phyloP scores from a whole-genome alignment of 2,797 vertebrate species.

The Amphiprion clarkii region DNA sequence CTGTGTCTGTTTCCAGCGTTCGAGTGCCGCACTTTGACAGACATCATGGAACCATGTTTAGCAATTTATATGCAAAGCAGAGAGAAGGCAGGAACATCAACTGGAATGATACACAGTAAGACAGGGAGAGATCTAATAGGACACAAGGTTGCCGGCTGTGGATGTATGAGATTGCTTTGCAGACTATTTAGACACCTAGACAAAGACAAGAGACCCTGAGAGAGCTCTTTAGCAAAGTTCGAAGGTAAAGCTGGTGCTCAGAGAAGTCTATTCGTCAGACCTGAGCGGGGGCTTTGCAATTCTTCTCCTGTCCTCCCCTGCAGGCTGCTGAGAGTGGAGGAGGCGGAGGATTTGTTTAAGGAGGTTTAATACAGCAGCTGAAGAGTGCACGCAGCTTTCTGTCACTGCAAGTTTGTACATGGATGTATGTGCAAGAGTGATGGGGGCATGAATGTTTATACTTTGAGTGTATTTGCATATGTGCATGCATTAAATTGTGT shows the following conservation, averaged over 20 bases:
- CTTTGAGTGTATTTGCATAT: constrained; percentile 1
- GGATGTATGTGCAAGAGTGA: neutral
- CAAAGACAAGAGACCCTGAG: constrained; percentile 29
- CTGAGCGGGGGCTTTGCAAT: constrained; percentile 8
- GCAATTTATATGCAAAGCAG: constrained; percentile 81
- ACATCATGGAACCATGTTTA: constrained; percentile 64
- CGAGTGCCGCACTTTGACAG: constrained; percentile 47
- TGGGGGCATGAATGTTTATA: neutral
- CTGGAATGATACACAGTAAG: constrained; percentile 49
- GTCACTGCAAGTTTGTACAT: constrained; percentile 2
- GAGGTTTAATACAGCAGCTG: constrained; percentile 12
- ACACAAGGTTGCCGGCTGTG: constrained; percentile 52
- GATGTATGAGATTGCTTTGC: constrained; percentile 47
- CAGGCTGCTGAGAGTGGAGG: constrained; percentile 25
- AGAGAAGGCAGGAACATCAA: constrained; percentile 58
- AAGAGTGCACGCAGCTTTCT: neutral
- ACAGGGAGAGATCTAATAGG: constrained; percentile 57
- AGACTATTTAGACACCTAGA: constrained; percentile 24
- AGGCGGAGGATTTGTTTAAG: constrained; percentile 17
- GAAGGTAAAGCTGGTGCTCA: constrained; percentile 28
- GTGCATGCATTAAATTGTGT: neutral
- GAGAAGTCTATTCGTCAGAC: constrained; percentile 40
- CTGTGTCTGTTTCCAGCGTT: constrained; percentile 40
- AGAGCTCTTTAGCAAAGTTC: constrained; percentile 37
- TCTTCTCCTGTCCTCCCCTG: constrained; percentile 5